phyloP scores from a whole-genome alignment of 2,113 vertebrate genomes.

The Sterna hirundo region DNA sequence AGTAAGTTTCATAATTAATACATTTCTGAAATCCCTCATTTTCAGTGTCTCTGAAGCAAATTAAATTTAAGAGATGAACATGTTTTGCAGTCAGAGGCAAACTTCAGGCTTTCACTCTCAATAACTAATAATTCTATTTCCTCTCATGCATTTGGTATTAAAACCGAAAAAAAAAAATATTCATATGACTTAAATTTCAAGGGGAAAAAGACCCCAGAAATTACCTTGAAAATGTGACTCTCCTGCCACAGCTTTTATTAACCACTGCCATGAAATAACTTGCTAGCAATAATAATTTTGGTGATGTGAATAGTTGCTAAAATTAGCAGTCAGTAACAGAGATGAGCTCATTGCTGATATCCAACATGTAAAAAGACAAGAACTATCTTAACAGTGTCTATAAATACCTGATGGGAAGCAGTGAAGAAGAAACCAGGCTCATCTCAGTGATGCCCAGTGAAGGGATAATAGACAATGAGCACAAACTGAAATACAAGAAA shows the following conservation, averaged over 20 bases:
- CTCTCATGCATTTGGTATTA: neutral
- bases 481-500: neutral
- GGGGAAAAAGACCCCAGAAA: neutral
- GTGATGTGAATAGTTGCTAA: neutral
- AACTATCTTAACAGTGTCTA: neutral
- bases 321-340: neutral
- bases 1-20: neutral
- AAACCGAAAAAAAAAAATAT: neutral
- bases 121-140: neutral
- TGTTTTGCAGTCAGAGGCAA: neutral
- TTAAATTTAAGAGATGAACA: neutral
- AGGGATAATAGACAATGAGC: neutral
- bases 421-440: neutral
- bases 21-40: neutral
- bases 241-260: neutral
- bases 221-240: neutral
- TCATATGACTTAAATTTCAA: neutral
- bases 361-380: neutral
- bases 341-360: neutral
- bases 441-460: neutral
- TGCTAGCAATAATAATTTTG: slow-evolving; percentile 21
- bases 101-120: neutral
- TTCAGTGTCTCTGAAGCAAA: neutral
- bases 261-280: neutral
- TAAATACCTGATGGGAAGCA: neutral